Conservation (phyloP, 2,797 vertebrate genomes). For the Muraenolepis orangiensis region DNA sequence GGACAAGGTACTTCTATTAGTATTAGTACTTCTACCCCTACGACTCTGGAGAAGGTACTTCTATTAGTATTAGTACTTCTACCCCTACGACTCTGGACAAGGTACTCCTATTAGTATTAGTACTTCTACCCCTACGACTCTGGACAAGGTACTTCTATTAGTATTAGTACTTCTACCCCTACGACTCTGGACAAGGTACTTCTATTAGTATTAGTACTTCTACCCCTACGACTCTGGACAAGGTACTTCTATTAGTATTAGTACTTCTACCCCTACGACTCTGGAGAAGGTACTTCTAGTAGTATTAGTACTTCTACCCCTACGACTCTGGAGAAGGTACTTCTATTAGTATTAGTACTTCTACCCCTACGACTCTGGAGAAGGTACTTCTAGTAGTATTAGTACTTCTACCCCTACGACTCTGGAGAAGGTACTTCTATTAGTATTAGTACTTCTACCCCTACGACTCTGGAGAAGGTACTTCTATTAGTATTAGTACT, state of each 20-base stretch:
- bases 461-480: too few relatives aligned
- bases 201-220: neutral
- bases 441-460: too few relatives aligned
- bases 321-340: too few relatives aligned
- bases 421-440: too few relatives aligned
- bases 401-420: too few relatives aligned
- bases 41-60: neutral
- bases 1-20: neutral
- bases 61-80: neutral
- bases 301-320: too few relatives aligned
- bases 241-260: too few relatives aligned
- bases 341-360: too few relatives aligned
- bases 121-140: conserved; percentile 65
- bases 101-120: neutral
- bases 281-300: too few relatives aligned
- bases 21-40: neutral
- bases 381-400: too few relatives aligned
- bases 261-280: neutral
- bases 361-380: too few relatives aligned
- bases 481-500: too few relatives aligned
- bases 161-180: neutral
- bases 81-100: neutral
- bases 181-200: neutral
- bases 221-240: neutral
- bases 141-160: conserved; percentile 58